phyloP scores from a whole-genome alignment of 2,888 invertebrate species.

The Phaonia tiefii region DNA sequence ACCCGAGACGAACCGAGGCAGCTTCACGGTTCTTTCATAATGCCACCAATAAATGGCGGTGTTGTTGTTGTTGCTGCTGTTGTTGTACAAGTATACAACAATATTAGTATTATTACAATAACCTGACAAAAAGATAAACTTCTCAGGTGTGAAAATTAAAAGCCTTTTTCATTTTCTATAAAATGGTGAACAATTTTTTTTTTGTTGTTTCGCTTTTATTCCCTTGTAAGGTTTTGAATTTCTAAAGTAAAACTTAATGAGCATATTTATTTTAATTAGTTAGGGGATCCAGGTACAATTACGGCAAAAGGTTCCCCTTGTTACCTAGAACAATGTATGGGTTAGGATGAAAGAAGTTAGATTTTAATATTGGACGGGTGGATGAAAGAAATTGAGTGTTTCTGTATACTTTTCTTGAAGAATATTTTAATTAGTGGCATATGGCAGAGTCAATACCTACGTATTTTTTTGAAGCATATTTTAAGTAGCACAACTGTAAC shows the following conservation, averaged over 20 bases:
- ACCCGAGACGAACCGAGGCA: neutral
- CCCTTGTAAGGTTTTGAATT: constrained; percentile 3
- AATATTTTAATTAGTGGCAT: too few relatives aligned
- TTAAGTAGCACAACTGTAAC: too few relatives aligned
- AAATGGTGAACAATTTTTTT: constrained; percentile 34
- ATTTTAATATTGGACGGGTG: too few relatives aligned
- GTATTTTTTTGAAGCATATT: too few relatives aligned
- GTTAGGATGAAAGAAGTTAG: too few relatives aligned
- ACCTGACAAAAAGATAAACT: constrained; percentile 64
- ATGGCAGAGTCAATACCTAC: too few relatives aligned
- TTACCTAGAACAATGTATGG: too few relatives aligned
- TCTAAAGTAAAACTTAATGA: constrained; percentile 63
- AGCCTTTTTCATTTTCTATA: constrained; percentile 63
- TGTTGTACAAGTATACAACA: constrained; percentile 3
- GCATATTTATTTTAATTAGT: constrained; percentile 66
- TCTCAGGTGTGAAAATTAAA: constrained; percentile 67
- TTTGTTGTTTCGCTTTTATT: neutral
- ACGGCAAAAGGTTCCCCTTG: neutral
- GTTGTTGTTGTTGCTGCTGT: constrained; percentile 5
- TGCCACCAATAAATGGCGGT: neutral
- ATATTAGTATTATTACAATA: constrained; percentile 61
- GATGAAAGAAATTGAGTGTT: too few relatives aligned
- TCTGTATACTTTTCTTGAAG: too few relatives aligned
- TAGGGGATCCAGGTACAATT: constrained; percentile 46
- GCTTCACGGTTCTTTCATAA: neutral